These are phyloP conservation scores for Xiphophorus couchianus DNA, from an alignment of 2,113 vertebrate species.

Conservation along the genomic window DNA sequence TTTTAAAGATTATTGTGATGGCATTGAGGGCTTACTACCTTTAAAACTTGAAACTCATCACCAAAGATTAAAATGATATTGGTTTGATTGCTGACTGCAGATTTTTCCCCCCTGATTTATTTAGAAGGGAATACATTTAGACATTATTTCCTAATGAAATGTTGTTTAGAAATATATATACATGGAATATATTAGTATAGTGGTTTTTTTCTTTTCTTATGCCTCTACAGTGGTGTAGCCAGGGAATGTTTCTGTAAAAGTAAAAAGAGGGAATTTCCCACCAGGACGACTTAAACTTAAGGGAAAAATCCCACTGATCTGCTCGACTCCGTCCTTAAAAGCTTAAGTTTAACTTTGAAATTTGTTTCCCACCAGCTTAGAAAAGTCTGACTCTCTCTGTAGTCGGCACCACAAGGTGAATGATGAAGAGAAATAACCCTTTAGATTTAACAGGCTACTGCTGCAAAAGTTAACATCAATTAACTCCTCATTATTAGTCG, in stretches of 20 bases:
- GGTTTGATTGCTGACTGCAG: too few relatives aligned
- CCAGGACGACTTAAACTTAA: conserved; percentile 21
- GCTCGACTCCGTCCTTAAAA: conserved; percentile 14
- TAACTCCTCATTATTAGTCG: too few relatives aligned
- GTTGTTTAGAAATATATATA: too few relatives aligned
- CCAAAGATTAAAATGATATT: too few relatives aligned
- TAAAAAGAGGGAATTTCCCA: conserved; percentile 26
- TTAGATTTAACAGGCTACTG: not conserved
- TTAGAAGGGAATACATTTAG: too few relatives aligned
- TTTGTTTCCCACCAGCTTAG: not conserved
- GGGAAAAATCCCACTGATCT: conserved; percentile 31
- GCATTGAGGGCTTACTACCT: not conserved
- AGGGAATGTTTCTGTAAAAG: conserved; percentile 6
- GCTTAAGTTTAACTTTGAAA: conserved; percentile 19
- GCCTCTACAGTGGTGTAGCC: conserved; percentile 4
- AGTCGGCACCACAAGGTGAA: not conserved
- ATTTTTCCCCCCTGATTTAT: too few relatives aligned
- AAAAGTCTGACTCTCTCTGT: not conserved
- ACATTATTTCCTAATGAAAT: too few relatives aligned
- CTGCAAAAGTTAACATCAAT: too few relatives aligned
- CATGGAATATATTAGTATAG: not conserved
- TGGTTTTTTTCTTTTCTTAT: conserved; percentile 19
- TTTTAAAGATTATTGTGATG: not conserved
- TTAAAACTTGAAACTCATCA: not conserved
- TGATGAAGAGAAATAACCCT: not conserved